Conservation (phyloP, 2,797 vertebrate species). For the Pantherophis alleghaniensis region DNA sequence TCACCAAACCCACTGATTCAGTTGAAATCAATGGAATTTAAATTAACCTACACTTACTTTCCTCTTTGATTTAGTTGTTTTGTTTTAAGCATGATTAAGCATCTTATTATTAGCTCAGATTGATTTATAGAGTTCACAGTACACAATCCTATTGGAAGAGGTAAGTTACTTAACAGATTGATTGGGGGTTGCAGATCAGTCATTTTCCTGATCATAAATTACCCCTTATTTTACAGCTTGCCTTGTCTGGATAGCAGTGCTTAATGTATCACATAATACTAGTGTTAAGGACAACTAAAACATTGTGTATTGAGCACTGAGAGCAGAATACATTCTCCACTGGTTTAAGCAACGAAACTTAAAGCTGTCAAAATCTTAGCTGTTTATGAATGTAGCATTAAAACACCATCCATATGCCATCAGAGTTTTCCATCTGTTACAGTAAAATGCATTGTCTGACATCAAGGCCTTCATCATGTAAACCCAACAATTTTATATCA, state of each 20-base stretch:
- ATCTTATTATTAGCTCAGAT: not conserved
- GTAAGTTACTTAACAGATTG: not conserved
- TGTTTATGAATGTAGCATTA: constrained; percentile 30
- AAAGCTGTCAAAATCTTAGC: not conserved
- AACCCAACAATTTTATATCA: constrained; percentile 50
- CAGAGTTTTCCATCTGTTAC: constrained; percentile 47
- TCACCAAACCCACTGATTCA: not conserved
- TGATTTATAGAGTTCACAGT: not conserved
- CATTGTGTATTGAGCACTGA: constrained; percentile 14
- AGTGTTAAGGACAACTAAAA: constrained; percentile 14
- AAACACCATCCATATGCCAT: constrained; percentile 34
- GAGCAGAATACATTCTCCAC: constrained; percentile 18
- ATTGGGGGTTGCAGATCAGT: not conserved
- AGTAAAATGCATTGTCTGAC: constrained; percentile 52
- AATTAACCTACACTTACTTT: not conserved
- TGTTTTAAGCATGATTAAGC: not conserved
- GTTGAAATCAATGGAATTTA: not conserved
- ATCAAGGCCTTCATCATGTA: constrained; percentile 50
- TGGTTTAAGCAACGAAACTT: constrained; percentile 21
- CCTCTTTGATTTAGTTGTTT: not conserved
- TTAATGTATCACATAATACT: not conserved
- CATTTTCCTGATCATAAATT: not conserved
- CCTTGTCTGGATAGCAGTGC: constrained; percentile 1
- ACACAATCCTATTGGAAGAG: not conserved
- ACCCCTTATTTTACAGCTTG: constrained; percentile 16